A percentile compares a stretch with the other conserved stretches of the same genome.
phyloP scores from a whole-genome alignment of 2,888 invertebrate species.

The Aphidius colemani region DNA sequence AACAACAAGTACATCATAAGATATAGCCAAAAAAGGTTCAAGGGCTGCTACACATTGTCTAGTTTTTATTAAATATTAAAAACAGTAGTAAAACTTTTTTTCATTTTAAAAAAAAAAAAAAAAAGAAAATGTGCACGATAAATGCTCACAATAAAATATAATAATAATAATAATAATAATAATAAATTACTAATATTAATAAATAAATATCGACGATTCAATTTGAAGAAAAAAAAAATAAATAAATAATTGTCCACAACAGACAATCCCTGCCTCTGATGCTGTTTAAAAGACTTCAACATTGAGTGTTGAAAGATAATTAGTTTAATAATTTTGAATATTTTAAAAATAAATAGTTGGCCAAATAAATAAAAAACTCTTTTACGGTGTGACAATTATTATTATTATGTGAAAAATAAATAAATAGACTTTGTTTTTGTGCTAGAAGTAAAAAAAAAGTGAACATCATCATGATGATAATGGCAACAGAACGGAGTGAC shows the following conservation, averaged over 20 bases:
- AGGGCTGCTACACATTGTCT: conserved; percentile 57
- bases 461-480: conserved; percentile 14
- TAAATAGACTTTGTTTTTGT: conserved; percentile 8
- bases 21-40: conserved; percentile 40
- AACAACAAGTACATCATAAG: conserved; percentile 2
- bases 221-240: not conserved
- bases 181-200: conserved; percentile 17
- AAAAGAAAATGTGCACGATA: conserved; percentile 16
- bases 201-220: conserved; percentile 14
- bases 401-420: conserved; percentile 13
- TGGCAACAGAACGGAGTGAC: conserved; percentile 31
- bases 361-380: not conserved
- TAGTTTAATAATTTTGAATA: too few species aligned
- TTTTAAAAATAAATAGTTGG: not conserved
- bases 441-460: conserved; percentile 26
- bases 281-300: not conserved
- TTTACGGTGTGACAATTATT: conserved; percentile 7
- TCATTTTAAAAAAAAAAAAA: conserved; percentile 20
- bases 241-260: not conserved
- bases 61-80: conserved; percentile 27
- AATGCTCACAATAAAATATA: conserved; percentile 12
- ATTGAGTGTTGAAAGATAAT: not conserved
- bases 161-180: not conserved
- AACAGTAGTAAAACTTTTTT: conserved; percentile 22
- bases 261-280: conserved; percentile 13